A percentile compares a stretch with the other conserved stretches of the same genome.
These are phyloP conservation scores for Phrynocephalus versicolor DNA, from an alignment of 2,113 vertebrate genomes.

Conservation along the genomic window DNA sequence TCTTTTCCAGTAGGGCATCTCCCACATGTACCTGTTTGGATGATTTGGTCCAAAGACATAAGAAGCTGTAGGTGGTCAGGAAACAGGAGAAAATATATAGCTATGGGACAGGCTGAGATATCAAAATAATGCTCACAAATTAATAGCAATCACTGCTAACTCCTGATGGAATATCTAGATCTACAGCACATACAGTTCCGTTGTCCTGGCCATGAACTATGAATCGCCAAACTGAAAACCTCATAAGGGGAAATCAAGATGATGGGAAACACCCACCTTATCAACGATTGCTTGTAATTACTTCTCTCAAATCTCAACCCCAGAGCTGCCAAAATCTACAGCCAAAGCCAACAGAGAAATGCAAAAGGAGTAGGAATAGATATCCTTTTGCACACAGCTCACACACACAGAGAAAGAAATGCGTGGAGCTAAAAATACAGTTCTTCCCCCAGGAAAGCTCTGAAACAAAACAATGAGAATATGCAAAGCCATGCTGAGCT, in stretches of 20 bases:
- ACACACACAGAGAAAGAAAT: background rate
- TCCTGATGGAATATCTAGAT: background rate
- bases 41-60: rapidly evolving
- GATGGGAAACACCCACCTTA: background rate
- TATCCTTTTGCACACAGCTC: background rate
- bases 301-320: background rate
- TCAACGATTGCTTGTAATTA: background rate
- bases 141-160: background rate
- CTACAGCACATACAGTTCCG: background rate
- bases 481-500: background rate
- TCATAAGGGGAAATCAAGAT: background rate
- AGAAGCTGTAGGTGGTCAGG: background rate
- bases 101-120: background rate
- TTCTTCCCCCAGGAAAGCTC: background rate
- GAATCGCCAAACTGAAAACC: background rate
- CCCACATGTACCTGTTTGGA: background rate
- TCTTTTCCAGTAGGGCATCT: rapidly evolving
- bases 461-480: background rate
- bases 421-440: background rate
- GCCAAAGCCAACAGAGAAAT: constrained; percentile 5
- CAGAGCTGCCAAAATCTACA: background rate
- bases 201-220: background rate
- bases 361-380: background rate
- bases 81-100: background rate
- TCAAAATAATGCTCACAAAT: background rate